These are phyloP conservation scores for Mnemiopsis leidyi DNA, from an alignment of 37 sponge, comb jelly and placozoan genomes.

Conservation along the genomic window DNA sequence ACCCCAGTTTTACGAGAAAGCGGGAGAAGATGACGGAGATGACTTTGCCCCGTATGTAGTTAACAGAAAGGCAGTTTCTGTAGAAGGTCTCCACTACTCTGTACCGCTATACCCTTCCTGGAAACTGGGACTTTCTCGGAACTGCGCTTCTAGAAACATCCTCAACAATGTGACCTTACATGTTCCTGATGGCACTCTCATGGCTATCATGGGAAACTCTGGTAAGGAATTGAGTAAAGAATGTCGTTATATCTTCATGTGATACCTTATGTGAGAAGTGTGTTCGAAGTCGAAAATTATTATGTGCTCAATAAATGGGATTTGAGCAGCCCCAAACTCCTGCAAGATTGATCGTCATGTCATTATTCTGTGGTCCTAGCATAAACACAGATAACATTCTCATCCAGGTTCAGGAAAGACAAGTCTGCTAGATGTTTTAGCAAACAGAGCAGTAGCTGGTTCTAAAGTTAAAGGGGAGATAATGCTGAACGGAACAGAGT, in stretches of 20 bases:
- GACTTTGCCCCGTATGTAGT: constrained; percentile 29
- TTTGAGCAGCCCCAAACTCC: no score
- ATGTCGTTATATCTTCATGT: no score
- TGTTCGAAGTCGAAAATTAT: no score
- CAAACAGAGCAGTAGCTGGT: constrained; percentile 24
- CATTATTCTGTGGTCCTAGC: no score
- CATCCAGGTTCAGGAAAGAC: constrained; percentile 50
- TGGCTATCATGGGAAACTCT: constrained; percentile 66
- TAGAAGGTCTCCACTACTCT: constrained; percentile 33
- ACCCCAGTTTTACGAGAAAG: constrained; percentile 59
- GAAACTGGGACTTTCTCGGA: not conserved
- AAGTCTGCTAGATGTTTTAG: constrained; percentile 14
- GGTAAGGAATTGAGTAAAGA: no score
- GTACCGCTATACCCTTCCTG: constrained; percentile 30
- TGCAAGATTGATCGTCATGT: no score
- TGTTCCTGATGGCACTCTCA: constrained; percentile 51
- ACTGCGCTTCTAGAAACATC: not conserved
- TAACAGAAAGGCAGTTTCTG: not conserved
- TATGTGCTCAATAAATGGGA: no score
- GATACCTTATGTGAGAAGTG: no score
- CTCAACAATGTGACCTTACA: constrained; percentile 40
- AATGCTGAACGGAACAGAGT: constrained; percentile 50
- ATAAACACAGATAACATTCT: no score
- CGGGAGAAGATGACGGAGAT: not conserved
- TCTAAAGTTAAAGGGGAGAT: constrained; percentile 14